Evolutionary conservation across 2,888 invertebrate genomes (phyloP).

Genomic region (Acronicta aceris): DNA sequence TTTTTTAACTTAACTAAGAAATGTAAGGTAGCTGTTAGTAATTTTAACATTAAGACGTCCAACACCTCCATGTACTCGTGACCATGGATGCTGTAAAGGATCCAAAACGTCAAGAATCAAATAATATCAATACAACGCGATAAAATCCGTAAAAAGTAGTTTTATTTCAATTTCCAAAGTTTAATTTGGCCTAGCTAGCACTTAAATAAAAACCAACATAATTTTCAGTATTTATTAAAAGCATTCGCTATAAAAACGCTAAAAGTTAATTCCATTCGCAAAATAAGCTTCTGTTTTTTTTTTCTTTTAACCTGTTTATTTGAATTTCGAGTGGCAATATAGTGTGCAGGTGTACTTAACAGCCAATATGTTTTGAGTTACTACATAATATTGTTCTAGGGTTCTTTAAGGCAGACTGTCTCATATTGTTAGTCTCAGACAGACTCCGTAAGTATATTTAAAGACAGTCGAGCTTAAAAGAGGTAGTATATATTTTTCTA

Average conservation of each 20-base stretch:
- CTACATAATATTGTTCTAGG: constrained; percentile 32
- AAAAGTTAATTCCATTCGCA: constrained; percentile 32
- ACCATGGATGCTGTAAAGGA: too few species aligned
- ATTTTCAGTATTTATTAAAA: constrained; percentile 24
- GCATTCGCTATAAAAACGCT: constrained; percentile 10
- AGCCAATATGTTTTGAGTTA: constrained; percentile 58
- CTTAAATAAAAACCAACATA: constrained; percentile 2
- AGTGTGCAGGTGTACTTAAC: constrained; percentile 53
- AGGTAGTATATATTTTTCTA: neutral
- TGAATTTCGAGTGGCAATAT: constrained; percentile 50
- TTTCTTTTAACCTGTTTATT: constrained; percentile 39
- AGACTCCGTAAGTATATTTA: neutral
- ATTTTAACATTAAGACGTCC: too few species aligned
- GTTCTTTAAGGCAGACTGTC: constrained; percentile 32
- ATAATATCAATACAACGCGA: too few species aligned
- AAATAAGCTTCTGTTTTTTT: constrained; percentile 36
- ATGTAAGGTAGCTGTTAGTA: too few species aligned
- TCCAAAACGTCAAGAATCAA: too few species aligned
- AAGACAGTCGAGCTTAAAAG: neutral
- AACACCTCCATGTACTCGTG: too few species aligned
- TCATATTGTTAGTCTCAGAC: constrained; percentile 20
- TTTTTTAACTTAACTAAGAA: too few species aligned
- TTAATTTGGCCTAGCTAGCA: too few species aligned
- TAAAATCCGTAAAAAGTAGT: too few species aligned
- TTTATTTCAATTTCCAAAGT: too few species aligned